phyloP scores from a whole-genome alignment of 2,797 vertebrate species.

The Hypotaenidia okinawae region DNA sequence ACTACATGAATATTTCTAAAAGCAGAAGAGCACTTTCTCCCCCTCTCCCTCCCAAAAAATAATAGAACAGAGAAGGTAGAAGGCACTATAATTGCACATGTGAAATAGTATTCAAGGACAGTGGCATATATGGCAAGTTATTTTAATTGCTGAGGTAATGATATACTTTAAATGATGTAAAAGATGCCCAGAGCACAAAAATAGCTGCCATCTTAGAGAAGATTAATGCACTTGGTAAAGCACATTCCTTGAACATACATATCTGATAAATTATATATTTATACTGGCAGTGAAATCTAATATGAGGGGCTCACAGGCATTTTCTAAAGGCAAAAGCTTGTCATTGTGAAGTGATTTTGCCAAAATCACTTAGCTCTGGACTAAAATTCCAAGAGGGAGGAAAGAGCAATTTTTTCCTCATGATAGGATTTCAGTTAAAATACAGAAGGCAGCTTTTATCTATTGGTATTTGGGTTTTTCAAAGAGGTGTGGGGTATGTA shows the following conservation, averaged over 20 bases:
- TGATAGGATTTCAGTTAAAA: not conserved
- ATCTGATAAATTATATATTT: not conserved
- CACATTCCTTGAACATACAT: not conserved
- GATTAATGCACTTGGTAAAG: not conserved
- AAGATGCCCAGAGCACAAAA: not conserved
- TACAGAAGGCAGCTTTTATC: not conserved
- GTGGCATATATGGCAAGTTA: not conserved
- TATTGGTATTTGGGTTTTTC: not conserved
- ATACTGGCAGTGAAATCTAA: not conserved
- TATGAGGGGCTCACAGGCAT: not conserved
- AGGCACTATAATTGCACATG: not conserved
- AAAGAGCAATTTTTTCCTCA: not conserved
- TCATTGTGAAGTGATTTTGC: not conserved
- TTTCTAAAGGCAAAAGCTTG: not conserved
- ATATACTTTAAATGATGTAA: not conserved
- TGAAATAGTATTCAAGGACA: conserved; percentile 1
- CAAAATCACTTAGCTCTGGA: not conserved
- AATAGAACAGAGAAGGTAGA: not conserved
- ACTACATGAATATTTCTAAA: not conserved
- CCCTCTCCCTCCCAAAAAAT: too few species aligned
- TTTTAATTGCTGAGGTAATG: not conserved
- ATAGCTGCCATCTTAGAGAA: not conserved
- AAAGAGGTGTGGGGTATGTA: not conserved
- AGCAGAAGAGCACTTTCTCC: not conserved
- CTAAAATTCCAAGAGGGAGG: not conserved